Base-by-base conservation (phyloP, 2,888 invertebrate genomes). In the Hypselothyrea guttata region DNA sequence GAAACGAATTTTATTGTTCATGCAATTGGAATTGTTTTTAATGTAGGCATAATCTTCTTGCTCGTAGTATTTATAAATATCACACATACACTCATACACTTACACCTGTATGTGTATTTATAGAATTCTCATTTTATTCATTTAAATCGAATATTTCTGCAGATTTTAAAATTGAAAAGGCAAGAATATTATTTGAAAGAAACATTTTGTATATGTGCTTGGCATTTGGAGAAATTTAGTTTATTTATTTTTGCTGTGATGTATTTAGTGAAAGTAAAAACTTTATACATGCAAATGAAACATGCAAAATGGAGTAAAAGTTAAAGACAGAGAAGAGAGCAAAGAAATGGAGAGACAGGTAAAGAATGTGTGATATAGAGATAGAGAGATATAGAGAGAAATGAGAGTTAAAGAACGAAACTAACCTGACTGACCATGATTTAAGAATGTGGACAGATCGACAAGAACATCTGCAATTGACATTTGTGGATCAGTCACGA, bases 341-440 rank as follows among this genome's bases (percentile, higher is more conserved):
- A 22, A 22, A 22, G 22, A 22, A 2, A 5, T 22, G 22, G 5
- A n/a, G n/a, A n/a, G n/a, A n/a, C n/a, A n/a, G n/a, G n/a, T n/a
- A n/a, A 34, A 18, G 44, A 42, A 49, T 47, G 66, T 11, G 33
- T 33, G 44, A 47, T 12, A 40, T 7, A 38, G n/a, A 38, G 22
- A 47, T 8, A 53, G 22, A 42, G 16, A 38, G 16, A 52, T 45
- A 41, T n/a, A 65, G n/a, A 33, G 22, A 22, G 22, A 4, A 22
- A 44, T 8, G 16, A 35, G 34, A 73, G 61, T 42, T 51, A 22
- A 45, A 48, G 64, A 18, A 47, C n/a, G n/a, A 33, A 90, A 22
- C 90, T 90, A 89, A 90, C 90, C 90, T 90, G 90, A 89, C 88
- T 87, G 88, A 88, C 89, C 90, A 81, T 89, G 88, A 87, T 90